Conservation (phyloP, 2,888 invertebrate genomes). For the Cremastinae sp. region DNA sequence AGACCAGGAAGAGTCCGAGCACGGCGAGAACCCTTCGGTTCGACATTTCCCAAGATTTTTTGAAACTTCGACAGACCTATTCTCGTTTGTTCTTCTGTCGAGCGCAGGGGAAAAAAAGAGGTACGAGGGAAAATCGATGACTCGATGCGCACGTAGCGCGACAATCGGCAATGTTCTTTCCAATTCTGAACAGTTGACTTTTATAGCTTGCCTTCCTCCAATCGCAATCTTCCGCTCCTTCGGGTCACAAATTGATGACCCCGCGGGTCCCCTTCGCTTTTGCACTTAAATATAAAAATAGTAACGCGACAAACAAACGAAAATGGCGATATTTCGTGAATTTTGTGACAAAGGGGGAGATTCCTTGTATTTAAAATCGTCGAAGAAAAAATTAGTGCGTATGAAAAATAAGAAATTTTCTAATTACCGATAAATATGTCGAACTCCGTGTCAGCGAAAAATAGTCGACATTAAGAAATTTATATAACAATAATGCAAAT, state of each 20-base stretch:
- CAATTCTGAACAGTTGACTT: conserved; percentile 25
- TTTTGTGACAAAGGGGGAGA: no score
- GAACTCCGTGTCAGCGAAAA: no score
- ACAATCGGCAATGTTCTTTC: conserved; percentile 5
- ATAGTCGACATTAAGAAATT: no score
- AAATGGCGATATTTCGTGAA: background rate
- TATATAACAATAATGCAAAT: no score
- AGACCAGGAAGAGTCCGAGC: conserved; percentile 63
- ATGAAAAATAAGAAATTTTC: no score
- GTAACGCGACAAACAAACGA: no score
- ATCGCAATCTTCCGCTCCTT: conserved; percentile 30
- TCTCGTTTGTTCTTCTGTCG: background rate
- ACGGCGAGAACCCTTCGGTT: conserved; percentile 69
- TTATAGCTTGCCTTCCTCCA: conserved; percentile 32
- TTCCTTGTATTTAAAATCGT: no score
- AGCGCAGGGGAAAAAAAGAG: conserved; percentile 21
- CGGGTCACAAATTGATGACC: conserved; percentile 42
- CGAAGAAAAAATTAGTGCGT: no score
- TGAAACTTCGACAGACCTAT: background rate
- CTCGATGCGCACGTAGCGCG: conserved; percentile 11
- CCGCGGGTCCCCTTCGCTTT: conserved; percentile 26
- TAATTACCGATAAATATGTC: no score
- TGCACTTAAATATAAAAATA: background rate
- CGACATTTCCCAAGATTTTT: conserved; percentile 59
- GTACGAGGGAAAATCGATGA: background rate